Evolutionary conservation across 1,140 invertebrate genomes (phyloP).

Genomic region (Drosophila ercepeae): DNA sequence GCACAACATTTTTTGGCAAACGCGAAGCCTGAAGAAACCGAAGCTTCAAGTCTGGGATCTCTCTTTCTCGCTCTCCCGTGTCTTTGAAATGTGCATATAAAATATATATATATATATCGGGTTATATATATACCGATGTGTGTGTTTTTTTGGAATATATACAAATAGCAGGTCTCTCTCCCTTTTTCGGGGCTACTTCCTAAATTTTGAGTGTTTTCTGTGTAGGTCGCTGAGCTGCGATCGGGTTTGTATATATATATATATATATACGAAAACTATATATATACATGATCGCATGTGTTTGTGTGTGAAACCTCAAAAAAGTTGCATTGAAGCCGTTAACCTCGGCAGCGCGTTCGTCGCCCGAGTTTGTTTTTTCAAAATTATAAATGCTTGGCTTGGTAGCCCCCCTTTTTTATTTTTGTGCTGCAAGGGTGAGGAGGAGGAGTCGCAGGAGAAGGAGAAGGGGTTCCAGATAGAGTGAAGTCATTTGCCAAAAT

Average conservation of each 20-base stretch:
- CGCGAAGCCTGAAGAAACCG: constrained; percentile 23
- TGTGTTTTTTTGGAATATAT: neutral
- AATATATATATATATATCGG: constrained; percentile 7
- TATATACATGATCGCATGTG: neutral
- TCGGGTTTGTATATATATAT: constrained; percentile 5
- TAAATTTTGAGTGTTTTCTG: constrained; percentile 54
- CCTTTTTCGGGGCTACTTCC: constrained; percentile 48
- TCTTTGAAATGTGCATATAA: constrained; percentile 63
- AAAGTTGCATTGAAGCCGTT: constrained; percentile 83
- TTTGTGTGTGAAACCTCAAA: constrained; percentile 65
- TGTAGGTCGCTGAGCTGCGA: constrained; percentile 60
- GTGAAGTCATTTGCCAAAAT: constrained; percentile 82
- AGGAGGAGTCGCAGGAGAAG: too few relatives aligned
- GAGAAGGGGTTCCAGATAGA: constrained; percentile 27
- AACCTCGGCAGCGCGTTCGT: constrained; percentile 80
- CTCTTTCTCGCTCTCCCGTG: constrained; percentile 1
- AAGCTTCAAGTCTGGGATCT: constrained; percentile 22
- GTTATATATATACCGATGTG: neutral
- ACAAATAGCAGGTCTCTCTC: constrained; percentile 1
- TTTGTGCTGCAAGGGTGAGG: too few relatives aligned
- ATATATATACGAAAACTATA: constrained; percentile 6
- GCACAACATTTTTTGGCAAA: constrained; percentile 50
- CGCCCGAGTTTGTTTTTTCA: constrained; percentile 77
- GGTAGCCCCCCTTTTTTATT: neutral
- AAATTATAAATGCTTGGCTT: constrained; percentile 63